phyloP scores from a whole-genome alignment of 2,797 vertebrate species.

The Monodelphis domestica region DNA sequence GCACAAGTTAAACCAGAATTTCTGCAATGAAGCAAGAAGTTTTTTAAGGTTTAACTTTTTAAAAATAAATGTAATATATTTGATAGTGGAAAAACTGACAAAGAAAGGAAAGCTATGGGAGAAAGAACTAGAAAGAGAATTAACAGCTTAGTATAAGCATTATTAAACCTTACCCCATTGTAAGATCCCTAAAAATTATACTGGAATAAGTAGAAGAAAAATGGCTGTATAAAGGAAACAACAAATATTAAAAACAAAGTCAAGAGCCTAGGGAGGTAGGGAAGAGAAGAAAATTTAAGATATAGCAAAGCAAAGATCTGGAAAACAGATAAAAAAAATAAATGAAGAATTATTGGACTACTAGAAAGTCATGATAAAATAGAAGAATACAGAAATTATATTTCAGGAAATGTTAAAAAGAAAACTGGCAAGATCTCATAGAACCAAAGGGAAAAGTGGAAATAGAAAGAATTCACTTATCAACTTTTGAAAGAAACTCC shows the following conservation, averaged over 20 bases:
- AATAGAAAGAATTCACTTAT: not conserved
- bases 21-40: not conserved
- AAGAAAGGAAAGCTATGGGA: not conserved
- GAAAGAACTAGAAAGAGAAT: not conserved
- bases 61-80: not conserved
- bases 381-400: not conserved
- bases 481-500: not conserved
- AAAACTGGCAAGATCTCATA: not conserved
- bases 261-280: not conserved
- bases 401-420: not conserved
- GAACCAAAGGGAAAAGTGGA: not conserved
- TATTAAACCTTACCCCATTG: not conserved
- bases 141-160: not conserved
- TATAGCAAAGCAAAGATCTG: not conserved
- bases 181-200: not conserved
- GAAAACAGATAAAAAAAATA: not conserved
- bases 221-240: not conserved
- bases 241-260: not conserved
- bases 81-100: not conserved
- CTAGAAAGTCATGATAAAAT: not conserved
- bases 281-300: not conserved
- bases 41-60: not conserved
- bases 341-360: not conserved
- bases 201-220: not conserved
- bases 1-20: not conserved